These are phyloP conservation scores for Patella ulyssiponensis DNA, from an alignment of 2,888 invertebrate species.

Conservation along the genomic window DNA sequence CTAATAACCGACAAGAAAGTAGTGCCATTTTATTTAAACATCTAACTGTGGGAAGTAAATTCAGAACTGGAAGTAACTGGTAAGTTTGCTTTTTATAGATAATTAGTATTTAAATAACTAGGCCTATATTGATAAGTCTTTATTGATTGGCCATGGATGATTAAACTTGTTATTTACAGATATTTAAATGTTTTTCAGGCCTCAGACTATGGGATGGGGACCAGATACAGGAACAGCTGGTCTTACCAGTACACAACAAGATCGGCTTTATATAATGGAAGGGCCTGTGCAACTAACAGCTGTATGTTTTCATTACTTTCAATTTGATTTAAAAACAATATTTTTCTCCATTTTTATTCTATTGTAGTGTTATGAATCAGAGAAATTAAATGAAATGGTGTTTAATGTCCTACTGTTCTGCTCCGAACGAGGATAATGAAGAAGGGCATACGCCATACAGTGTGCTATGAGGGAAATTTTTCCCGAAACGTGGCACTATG, in stretches of 20 bases:
- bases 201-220: constrained; percentile 45
- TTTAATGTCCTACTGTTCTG: too few species aligned
- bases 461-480: too few species aligned
- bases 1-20: not conserved
- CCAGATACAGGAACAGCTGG: constrained; percentile 50
- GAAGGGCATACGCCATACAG: too few species aligned
- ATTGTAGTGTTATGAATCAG: too few species aligned
- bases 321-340: too few species aligned
- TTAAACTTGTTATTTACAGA: not conserved
- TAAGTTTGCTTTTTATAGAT: not conserved
- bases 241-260: constrained; percentile 33
- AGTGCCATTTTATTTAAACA: constrained; percentile 3
- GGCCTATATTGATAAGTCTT: not conserved
- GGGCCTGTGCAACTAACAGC: constrained; percentile 60
- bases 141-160: constrained; percentile 8
- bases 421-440: too few species aligned
- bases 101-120: too few species aligned
- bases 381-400: too few species aligned
- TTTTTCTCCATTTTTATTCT: too few species aligned
- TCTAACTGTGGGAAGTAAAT: constrained; percentile 7
- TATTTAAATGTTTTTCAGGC: constrained; percentile 38
- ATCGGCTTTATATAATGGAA: constrained; percentile 62
- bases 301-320: constrained; percentile 33
- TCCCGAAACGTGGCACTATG: too few species aligned
- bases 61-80: not conserved